Percentiles rank a stretch among this genome's conserved stretches.
phyloP scores from a whole-genome alignment of 2,797 vertebrate species.

The Anas capensis region DNA sequence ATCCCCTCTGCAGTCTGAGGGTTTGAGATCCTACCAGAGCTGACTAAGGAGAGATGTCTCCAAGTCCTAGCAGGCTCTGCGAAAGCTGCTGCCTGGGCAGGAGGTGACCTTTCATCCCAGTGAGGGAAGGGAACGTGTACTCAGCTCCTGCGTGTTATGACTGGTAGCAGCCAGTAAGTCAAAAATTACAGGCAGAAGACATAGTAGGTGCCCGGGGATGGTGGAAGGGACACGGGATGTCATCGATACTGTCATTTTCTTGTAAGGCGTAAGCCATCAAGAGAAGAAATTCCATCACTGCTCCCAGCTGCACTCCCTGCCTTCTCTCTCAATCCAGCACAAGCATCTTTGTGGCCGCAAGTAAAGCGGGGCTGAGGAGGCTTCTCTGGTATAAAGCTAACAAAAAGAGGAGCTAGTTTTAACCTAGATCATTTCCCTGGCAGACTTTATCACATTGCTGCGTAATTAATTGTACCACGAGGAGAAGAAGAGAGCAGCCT shows the following conservation, averaged over 20 bases:
- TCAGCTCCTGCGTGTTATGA: not conserved
- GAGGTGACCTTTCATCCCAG: accelerated
- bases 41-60: not conserved
- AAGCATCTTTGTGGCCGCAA: not conserved
- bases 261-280: accelerated
- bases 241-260: accelerated
- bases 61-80: not conserved
- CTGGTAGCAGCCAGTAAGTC: not conserved
- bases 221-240: not conserved
- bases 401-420: not conserved
- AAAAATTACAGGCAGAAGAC: not conserved
- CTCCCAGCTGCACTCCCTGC: not conserved
- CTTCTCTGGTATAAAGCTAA: not conserved
- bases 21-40: not conserved
- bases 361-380: not conserved
- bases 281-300: not conserved
- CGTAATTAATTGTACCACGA: accelerated
- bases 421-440: not conserved
- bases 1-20: accelerated
- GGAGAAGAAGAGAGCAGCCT: not conserved
- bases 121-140: not conserved
- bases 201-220: not conserved
- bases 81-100: not conserved
- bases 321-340: not conserved
- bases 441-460: not conserved